Percentiles rank a stretch among this genome's conserved stretches.
Conservation (phyloP, 2,797 vertebrate genomes). For the Tinamus major region DNA sequence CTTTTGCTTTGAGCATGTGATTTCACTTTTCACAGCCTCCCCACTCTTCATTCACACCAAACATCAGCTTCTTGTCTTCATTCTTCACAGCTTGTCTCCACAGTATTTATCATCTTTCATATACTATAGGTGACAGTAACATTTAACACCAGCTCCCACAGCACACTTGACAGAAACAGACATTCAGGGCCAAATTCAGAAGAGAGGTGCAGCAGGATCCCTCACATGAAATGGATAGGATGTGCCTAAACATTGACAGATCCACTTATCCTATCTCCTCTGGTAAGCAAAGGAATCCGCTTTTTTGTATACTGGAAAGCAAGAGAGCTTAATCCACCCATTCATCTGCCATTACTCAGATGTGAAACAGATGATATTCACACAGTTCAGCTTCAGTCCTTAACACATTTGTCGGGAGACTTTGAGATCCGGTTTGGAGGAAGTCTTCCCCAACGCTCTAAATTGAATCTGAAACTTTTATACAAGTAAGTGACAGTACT, state of each 20-base stretch:
- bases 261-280: not conserved
- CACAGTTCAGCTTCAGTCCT: not conserved
- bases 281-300: not conserved
- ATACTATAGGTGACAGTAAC: constrained; percentile 60
- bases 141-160: constrained; percentile 50
- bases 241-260: not conserved
- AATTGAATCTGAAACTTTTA: not conserved
- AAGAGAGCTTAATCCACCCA: not conserved
- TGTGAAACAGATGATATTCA: not conserved
- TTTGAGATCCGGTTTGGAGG: not conserved
- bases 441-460: not conserved
- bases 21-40: constrained; percentile 61
- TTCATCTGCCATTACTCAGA: not conserved
- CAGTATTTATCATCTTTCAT: constrained; percentile 62
- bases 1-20: constrained; percentile 59
- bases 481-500: not conserved
- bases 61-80: constrained; percentile 70
- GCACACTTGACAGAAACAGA: constrained; percentile 44
- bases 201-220: constrained; percentile 7
- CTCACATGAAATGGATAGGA: not conserved
- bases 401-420: not conserved
- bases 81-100: constrained; percentile 65
- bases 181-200: constrained; percentile 38
- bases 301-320: not conserved
- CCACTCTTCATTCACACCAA: constrained; percentile 63